phyloP scores from a whole-genome alignment of 2,113 vertebrate genomes.

The Scytalopus superciliaris region DNA sequence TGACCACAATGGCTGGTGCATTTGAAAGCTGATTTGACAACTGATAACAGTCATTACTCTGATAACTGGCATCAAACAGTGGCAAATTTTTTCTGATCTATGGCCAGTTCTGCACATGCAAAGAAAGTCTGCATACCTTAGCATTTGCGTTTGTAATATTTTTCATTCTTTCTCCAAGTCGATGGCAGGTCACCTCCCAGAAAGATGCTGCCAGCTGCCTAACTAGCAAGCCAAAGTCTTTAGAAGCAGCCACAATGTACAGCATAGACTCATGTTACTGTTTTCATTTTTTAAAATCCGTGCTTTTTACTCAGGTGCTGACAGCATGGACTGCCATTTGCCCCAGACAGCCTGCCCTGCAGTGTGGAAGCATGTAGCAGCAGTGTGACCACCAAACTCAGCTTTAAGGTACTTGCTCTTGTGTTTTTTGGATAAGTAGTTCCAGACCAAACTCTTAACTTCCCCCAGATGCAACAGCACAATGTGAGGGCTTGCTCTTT shows the following conservation, averaged over 20 bases:
- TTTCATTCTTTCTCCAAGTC: not conserved
- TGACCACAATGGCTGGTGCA: not conserved
- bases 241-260: not conserved
- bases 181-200: not conserved
- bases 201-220: not conserved
- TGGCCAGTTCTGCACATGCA: accelerated
- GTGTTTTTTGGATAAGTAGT: not conserved
- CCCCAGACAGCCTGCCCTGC: not conserved
- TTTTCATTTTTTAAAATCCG: not conserved
- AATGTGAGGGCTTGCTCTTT: not conserved
- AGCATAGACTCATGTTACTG: not conserved
- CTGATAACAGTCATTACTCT: not conserved
- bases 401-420: not conserved
- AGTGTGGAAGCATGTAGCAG: not conserved
- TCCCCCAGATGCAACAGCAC: not conserved
- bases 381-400: not conserved
- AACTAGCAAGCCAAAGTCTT: not conserved
- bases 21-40: not conserved
- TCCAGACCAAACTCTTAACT: not conserved
- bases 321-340: not conserved
- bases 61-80: not conserved
- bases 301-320: not conserved
- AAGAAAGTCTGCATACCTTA: not conserved
- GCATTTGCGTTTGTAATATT: accelerated
- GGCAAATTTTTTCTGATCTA: not conserved